Conservation (phyloP, 2,888 invertebrate genomes). For the Latheticus oryzae region DNA sequence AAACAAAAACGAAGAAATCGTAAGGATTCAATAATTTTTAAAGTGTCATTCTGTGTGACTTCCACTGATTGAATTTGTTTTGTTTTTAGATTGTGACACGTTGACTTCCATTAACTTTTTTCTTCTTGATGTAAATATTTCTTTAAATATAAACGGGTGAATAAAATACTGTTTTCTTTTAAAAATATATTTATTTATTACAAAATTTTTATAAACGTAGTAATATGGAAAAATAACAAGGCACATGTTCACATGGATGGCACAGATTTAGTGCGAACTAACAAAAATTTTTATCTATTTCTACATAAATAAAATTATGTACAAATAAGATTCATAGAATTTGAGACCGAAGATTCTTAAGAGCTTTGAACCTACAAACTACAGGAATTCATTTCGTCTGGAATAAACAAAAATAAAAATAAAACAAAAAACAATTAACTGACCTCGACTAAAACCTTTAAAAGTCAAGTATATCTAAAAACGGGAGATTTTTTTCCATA, state of each 20-base stretch:
- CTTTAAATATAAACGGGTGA: too few species aligned
- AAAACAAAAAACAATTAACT: slow-evolving; percentile 46
- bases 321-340: slow-evolving; percentile 54
- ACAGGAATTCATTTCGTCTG: slow-evolving; percentile 39
- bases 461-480: slow-evolving; percentile 21
- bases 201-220: slow-evolving; percentile 60
- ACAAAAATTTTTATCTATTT: slow-evolving; percentile 52
- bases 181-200: slow-evolving; percentile 54
- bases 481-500: slow-evolving; percentile 28
- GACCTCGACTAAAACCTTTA: slow-evolving; percentile 22
- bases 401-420: slow-evolving; percentile 33
- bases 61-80: slow-evolving; percentile 3
- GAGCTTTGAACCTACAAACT: slow-evolving; percentile 40
- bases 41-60: too few species aligned
- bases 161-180: slow-evolving; percentile 12
- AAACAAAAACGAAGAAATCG: slow-evolving; percentile 36
- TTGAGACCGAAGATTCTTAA: slow-evolving; percentile 48
- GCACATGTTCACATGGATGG: slow-evolving; percentile 60
- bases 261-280: slow-evolving; percentile 58
- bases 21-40: too few species aligned
- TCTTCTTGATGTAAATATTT: too few species aligned
- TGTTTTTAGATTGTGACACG: too few species aligned
- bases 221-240: slow-evolving; percentile 56
- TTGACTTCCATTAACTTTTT: too few species aligned
- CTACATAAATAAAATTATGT: slow-evolving; percentile 53